These are phyloP conservation scores for Nothobranchius furzeri DNA, from an alignment of 2,113 vertebrate species.

Conservation along the genomic window DNA sequence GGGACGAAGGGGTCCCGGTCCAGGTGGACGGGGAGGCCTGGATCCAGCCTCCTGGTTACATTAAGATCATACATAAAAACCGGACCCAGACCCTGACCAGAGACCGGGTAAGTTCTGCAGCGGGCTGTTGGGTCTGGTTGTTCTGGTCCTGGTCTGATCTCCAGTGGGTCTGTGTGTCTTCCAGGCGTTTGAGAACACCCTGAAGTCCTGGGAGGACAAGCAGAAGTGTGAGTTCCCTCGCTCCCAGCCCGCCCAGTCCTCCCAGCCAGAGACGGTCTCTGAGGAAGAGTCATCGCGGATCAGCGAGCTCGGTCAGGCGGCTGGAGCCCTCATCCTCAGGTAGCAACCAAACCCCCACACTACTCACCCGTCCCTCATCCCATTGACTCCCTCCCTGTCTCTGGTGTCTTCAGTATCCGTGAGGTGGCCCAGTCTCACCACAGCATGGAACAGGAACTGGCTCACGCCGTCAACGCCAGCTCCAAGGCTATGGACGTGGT, in stretches of 20 bases:
- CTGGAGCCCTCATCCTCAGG: constrained; percentile 91
- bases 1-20: constrained; percentile 94
- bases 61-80: constrained; percentile 97
- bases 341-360: not conserved
- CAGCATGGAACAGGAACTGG: constrained; percentile 94
- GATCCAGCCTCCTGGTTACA: constrained; percentile 95
- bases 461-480: constrained; percentile 97
- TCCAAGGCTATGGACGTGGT: constrained; percentile 95
- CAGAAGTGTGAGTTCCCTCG: constrained; percentile 92
- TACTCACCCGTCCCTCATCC: too few relatives aligned
- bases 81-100: constrained; percentile 94
- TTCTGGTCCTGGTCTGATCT: not conserved
- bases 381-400: not conserved
- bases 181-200: constrained; percentile 93
- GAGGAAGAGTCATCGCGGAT: constrained; percentile 91
- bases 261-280: constrained; percentile 88
- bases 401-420: constrained; percentile 82
- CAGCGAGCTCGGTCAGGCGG: constrained; percentile 89
- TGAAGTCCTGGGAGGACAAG: constrained; percentile 99
- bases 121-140: fast-evolving
- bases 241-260: constrained; percentile 72
- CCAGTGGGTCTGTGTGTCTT: not conserved
- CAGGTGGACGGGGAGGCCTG: constrained; percentile 99
- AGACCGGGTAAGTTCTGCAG: constrained; percentile 83
- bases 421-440: constrained; percentile 90